A percentile compares a stretch with the other conserved stretches of the same genome.
phyloP scores from a whole-genome alignment of 2,797 vertebrate species.

The Carcharodon carcharias region DNA sequence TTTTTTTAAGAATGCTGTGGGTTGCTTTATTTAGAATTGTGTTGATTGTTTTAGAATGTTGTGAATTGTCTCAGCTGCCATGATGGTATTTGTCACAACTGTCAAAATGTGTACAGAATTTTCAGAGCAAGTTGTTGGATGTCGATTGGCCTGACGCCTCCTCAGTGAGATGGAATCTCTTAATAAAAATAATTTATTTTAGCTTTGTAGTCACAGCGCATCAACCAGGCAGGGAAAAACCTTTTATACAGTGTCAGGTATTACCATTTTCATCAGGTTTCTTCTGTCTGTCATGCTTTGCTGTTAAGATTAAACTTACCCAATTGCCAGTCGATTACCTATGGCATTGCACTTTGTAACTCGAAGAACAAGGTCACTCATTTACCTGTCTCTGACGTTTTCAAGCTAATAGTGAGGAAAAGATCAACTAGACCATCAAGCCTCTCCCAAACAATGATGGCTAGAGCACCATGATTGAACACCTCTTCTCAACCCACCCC shows the following conservation, averaged over 20 bases:
- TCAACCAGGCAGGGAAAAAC: too few species aligned
- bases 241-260: background rate
- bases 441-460: background rate
- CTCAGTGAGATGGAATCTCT: background rate
- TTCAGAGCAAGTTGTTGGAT: background rate
- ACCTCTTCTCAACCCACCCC: background rate
- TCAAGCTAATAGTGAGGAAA: background rate
- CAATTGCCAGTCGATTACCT: background rate
- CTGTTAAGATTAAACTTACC: background rate
- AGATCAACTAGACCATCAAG: background rate
- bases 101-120: background rate
- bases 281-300: background rate
- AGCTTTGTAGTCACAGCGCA: too few species aligned
- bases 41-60: too few species aligned
- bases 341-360: background rate
- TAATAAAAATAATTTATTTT: too few species aligned
- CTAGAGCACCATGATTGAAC: background rate
- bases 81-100: background rate
- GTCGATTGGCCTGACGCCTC: background rate
- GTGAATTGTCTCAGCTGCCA: background rate
- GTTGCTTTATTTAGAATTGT: too few species aligned
- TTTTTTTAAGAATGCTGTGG: too few species aligned
- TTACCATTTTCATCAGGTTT: background rate
- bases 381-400: background rate
- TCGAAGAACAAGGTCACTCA: background rate